phyloP scores from a whole-genome alignment of 2,888 invertebrate genomes.

The Lasioglossum marginatum region DNA sequence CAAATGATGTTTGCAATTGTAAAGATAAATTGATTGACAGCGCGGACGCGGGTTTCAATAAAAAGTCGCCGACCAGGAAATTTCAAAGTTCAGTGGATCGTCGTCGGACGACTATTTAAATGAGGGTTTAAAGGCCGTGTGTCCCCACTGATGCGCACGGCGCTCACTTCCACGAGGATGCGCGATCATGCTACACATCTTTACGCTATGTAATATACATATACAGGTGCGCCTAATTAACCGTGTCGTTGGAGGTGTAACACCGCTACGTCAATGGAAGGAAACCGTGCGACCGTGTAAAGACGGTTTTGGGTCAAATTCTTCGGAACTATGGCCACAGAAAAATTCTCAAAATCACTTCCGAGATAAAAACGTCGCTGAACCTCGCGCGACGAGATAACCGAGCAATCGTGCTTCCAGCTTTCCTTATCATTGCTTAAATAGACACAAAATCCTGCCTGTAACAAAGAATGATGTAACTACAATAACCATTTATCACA shows the following conservation, averaged over 20 bases:
- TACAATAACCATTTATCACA: background rate
- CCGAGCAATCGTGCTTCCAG: background rate
- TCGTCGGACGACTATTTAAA: constrained; percentile 58
- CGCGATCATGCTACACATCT: background rate
- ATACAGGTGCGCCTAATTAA: constrained; percentile 20
- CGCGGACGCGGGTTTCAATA: background rate
- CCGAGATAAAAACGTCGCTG: background rate
- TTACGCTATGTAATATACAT: background rate
- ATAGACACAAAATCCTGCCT: background rate
- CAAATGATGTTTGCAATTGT: background rate
- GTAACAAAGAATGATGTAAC: background rate
- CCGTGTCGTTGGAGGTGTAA: background rate
- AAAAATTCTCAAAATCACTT: background rate
- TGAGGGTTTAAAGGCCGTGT: constrained; percentile 59
- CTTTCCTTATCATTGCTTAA: background rate
- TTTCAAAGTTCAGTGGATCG: constrained; percentile 57
- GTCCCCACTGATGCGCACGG: constrained; percentile 6
- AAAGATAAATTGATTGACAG: background rate
- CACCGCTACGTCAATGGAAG: background rate
- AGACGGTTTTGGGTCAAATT: constrained; percentile 3
- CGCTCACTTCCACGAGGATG: background rate
- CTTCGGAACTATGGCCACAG: background rate
- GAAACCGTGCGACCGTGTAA: background rate
- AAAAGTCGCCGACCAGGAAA: constrained; percentile 22
- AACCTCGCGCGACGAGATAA: background rate